phyloP scores from a whole-genome alignment of 2,797 vertebrate species.

The Amblyraja radiata region DNA sequence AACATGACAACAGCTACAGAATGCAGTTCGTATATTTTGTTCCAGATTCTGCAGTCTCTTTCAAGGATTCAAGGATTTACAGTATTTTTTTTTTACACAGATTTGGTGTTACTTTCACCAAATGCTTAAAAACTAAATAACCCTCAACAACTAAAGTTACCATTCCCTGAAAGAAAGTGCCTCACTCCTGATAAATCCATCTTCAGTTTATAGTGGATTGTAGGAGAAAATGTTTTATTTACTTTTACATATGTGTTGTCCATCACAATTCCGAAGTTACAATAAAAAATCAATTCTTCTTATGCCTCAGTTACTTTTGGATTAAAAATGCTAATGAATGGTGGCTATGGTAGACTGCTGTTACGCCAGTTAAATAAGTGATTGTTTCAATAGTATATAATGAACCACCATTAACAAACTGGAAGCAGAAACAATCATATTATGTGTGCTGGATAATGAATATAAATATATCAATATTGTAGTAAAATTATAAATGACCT shows the following conservation, averaged over 20 bases:
- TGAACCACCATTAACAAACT: neutral
- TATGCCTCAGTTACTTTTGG: neutral
- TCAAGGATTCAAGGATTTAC: neutral
- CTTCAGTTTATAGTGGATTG: neutral
- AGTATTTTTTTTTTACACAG: neutral
- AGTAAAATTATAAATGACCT: constrained; percentile 51
- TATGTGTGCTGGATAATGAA: neutral
- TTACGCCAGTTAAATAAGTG: neutral
- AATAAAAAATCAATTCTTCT: neutral
- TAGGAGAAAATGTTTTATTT: neutral
- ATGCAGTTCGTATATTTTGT: too few species aligned
- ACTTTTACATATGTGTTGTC: neutral
- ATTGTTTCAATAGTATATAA: neutral
- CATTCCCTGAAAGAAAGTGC: neutral
- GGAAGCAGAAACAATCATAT: neutral
- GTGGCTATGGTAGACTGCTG: neutral
- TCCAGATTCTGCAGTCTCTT: too few species aligned
- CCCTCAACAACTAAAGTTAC: neutral
- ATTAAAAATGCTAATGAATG: neutral
- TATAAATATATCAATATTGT: neutral
- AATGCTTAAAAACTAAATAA: neutral
- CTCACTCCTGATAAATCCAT: neutral
- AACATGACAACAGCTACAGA: neutral
- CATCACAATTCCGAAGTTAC: neutral
- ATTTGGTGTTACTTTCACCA: neutral